Evolutionary conservation across 2,113 vertebrate species (phyloP), one percentile per base, ranked within the genome.

Genomic region (Hipposideros armiger): DNA sequence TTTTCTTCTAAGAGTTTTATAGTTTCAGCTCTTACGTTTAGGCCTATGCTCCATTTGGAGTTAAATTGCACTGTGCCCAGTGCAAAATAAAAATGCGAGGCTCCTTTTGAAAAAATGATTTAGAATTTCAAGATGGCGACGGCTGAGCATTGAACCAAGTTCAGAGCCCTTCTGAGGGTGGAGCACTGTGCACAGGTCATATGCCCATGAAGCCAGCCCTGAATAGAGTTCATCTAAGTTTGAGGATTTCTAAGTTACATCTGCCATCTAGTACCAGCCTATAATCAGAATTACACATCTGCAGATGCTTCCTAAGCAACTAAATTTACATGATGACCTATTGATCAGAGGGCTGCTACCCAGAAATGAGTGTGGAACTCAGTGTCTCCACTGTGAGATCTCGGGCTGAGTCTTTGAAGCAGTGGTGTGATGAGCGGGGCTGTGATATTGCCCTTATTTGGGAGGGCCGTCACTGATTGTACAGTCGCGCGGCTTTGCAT

Each of bases 361-460:
- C 54, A 85, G 90, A 93, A 92, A 86, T 10, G 7, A 90, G 20
- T 20, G 30, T 74, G 5, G 73, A 83, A 82, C 62, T 16, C 32
- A 0, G 56, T 42, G 86, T 97, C 97, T 96, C 83, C 82, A 78
- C 14, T 69, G 88, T 40, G 77, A 30, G 67, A 20, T 91, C 67
- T 97, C 90, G 92, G 83, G 81, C 95, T 26, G 26, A 94, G 8
- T 28, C 24, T 93, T 97, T 87, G 62, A 83, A 96, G 89, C 93
- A 95, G 87, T 50, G 95, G 88, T 73, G 54, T 62, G 81, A 96
- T 58, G 89, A 95, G 67, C 45, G 97, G 50, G 20, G 64, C 45
- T 73, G 67, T 16, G 78, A 30, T 56, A 10, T 77, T 72, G 62
- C 40, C 56, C 45, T 93, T 56, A 87, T 94, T 91, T 95, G 76